Evolutionary conservation across 2,113 vertebrate genomes (phyloP), one percentile per base, ranked within the genome.

Genomic region (Oplegnathus fasciatus): DNA sequence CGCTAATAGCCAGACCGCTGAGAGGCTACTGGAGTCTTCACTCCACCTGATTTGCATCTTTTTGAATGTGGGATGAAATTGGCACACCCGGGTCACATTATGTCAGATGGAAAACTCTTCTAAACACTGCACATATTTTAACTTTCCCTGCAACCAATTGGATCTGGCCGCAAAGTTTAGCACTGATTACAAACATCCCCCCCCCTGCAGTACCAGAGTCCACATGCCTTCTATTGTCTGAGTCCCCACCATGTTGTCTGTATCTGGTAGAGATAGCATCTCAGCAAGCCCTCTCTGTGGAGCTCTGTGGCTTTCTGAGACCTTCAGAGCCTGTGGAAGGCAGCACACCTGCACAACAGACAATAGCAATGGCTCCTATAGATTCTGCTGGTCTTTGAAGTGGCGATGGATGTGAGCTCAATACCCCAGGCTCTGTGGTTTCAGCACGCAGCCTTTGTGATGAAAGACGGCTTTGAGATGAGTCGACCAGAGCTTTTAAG

Each of bases 261-360:
- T 86, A 84, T 83, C 64, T 79, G 66, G 32, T 40, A 75, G 54
- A 86, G 94, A 96, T 95, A 94, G 71, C 89, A 95, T 96, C 95
- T 90, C 54, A 72, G 77, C 70, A 62, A 87, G 68, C 46, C 87
- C 71, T 81, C 72, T 75, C 67, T 18, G 40, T 44, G 55, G 60
- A 74, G 84, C 42, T 61, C 79, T 76, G 73, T 57, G 80, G 88
- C 57, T 82, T 88, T 81, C 66, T 58, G 67, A 79, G 87, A 73
- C 72, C 82, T 86, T 54, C 69, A 82, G 64, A 86, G 80, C 88
- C 88, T n/a, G 75, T 86, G 84, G 75, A 76, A 93, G 80, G 84
- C 71, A 84, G 85, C 89, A 76, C 96, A 96, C 95, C 96, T 96
- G 95, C 91, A 76, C 80, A 10, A 14, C 80, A 89, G 89, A 94